A percentile compares a stretch with the other conserved stretches of the same genome.
Evolutionary conservation across 1,140 invertebrate genomes (phyloP).

Genomic region (Drosophila serrata): DNA sequence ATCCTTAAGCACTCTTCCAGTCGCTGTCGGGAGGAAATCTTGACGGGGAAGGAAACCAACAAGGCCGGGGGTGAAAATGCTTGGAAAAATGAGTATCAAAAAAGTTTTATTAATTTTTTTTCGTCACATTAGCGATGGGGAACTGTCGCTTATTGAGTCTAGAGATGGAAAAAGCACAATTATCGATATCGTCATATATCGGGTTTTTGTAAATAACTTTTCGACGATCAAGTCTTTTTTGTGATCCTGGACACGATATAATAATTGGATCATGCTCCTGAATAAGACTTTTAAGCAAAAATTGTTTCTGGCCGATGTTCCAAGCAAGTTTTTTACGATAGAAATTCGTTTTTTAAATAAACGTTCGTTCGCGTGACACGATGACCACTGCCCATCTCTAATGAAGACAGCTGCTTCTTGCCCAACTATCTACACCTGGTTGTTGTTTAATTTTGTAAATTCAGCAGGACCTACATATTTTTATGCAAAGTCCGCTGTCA

Average conservation of each 20-base stretch:
- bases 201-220: background rate
- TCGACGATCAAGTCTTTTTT: background rate
- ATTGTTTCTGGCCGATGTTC: too few species aligned
- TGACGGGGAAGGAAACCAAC: slow-evolving; percentile 42
- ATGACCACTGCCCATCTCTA: background rate
- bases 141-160: background rate
- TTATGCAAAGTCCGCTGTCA: background rate
- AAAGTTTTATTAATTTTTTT: slow-evolving; percentile 50
- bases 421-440: slow-evolving; percentile 25
- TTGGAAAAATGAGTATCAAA: slow-evolving; percentile 51
- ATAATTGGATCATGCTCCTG: too few species aligned
- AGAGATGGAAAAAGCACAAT: background rate
- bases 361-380: background rate
- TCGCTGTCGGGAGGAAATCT: slow-evolving; percentile 69
- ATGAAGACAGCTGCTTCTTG: slow-evolving; percentile 26
- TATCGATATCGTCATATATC: background rate
- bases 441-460: slow-evolving; percentile 21
- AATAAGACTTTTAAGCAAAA: background rate
- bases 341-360: background rate
- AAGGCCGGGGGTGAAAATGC: slow-evolving; percentile 8
- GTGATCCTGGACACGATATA: too few species aligned
- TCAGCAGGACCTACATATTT: slow-evolving; percentile 1
- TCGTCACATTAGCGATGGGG: slow-evolving; percentile 29
- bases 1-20: slow-evolving; percentile 70
- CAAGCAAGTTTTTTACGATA: background rate